Conservation (phyloP, 2,113 vertebrate species). For the Siniperca chuatsi region DNA sequence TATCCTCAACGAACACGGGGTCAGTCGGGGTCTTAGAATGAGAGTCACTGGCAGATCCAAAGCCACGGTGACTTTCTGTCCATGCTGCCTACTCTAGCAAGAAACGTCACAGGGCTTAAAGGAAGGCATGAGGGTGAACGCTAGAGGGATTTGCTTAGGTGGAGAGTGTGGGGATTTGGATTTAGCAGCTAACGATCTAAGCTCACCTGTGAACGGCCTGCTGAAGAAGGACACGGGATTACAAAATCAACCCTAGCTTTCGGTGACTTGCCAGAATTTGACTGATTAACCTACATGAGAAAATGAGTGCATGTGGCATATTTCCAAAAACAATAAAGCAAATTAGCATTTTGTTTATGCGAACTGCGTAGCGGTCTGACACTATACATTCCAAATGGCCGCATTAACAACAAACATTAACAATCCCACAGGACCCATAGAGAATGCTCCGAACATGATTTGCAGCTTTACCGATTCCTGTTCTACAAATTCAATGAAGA, state of each 20-base stretch:
- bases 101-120: constrained; percentile 59
- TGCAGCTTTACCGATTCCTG: neutral
- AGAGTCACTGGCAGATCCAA: constrained; percentile 4
- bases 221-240: constrained; percentile 45
- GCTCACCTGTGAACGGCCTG: constrained; percentile 61
- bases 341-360: neutral
- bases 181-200: constrained; percentile 73
- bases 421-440: neutral
- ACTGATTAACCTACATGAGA: constrained; percentile 43
- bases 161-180: constrained; percentile 74
- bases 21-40: neutral
- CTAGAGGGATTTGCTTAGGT: constrained; percentile 69
- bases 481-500: neutral
- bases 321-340: constrained; percentile 9
- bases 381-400: neutral
- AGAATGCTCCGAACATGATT: neutral
- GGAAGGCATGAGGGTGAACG: constrained; percentile 63
- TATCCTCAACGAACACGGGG: neutral
- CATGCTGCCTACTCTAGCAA: constrained; percentile 14
- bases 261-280: constrained; percentile 42
- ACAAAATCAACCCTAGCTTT: constrained; percentile 19
- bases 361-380: too few relatives aligned
- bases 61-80: constrained; percentile 30
- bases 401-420: neutral
- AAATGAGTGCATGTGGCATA: neutral